Percentiles rank a stretch among this genome's conserved stretches.
Conservation (phyloP, 1,140 invertebrate genomes). For the Leptoteleia sp. region DNA sequence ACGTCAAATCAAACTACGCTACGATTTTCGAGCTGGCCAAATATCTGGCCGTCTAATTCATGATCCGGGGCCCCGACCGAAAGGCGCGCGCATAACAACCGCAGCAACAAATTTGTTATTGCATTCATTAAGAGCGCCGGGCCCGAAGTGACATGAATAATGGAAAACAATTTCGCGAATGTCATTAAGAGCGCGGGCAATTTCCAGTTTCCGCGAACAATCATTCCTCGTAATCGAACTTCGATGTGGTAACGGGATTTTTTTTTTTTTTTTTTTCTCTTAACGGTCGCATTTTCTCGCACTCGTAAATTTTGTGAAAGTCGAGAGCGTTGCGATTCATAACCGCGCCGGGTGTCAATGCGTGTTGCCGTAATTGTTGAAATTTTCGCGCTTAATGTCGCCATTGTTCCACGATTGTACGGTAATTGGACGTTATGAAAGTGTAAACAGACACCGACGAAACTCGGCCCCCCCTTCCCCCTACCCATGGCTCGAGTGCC, state of each 20-base stretch:
- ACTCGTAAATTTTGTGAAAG: constrained; percentile 57
- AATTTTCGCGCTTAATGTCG: constrained; percentile 47
- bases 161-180: constrained; percentile 60
- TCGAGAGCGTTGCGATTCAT: constrained; percentile 17
- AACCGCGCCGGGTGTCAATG: constrained; percentile 35
- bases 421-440: constrained; percentile 58
- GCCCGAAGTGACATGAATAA: constrained; percentile 58
- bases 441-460: constrained; percentile 44
- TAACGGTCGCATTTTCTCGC: constrained; percentile 33
- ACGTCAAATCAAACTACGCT: constrained; percentile 62
- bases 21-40: constrained; percentile 59
- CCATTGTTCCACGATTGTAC: constrained; percentile 43
- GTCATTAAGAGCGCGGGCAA: constrained; percentile 49
- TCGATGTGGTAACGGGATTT: constrained; percentile 46
- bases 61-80: constrained; percentile 28
- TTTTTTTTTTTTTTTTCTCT: no score
- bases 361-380: constrained; percentile 40
- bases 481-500: no score
- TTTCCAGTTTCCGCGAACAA: constrained; percentile 60
- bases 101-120: constrained; percentile 62
- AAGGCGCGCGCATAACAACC: constrained; percentile 53
- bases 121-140: constrained; percentile 54
- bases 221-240: constrained; percentile 18
- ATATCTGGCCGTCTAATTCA: constrained; percentile 64
- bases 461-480: no score